Percentiles rank a stretch among this genome's conserved stretches.
Conservation (phyloP, 2,888 invertebrate species). For the Calliscelio sp. region DNA sequence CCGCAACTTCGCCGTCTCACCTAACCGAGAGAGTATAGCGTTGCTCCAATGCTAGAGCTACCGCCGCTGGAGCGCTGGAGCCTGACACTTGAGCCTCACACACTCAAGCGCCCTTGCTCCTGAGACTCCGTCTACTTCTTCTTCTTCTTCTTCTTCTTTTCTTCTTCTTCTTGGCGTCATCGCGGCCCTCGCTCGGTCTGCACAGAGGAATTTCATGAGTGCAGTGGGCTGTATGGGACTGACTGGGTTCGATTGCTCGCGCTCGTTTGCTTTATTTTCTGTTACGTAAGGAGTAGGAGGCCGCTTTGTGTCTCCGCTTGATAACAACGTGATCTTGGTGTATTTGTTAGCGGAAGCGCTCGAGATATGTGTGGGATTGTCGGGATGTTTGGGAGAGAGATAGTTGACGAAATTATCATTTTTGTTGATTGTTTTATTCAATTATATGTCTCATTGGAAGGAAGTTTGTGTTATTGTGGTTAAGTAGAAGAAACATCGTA, state of each 20-base stretch:
- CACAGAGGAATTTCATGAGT: too few species aligned
- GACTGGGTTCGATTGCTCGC: not conserved
- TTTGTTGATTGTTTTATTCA: too few species aligned
- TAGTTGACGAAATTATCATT: too few species aligned
- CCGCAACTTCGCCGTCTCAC: constrained; percentile 38
- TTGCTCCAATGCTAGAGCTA: not conserved
- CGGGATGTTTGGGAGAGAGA: too few species aligned
- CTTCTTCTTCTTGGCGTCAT: not conserved
- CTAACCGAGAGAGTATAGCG: constrained; percentile 21
- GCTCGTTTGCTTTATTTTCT: not conserved
- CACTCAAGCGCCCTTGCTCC: not conserved
- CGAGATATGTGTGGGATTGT: not conserved
- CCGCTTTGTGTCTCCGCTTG: not conserved
- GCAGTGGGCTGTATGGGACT: too few species aligned
- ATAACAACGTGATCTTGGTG: constrained; percentile 24
- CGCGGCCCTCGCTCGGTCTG: too few species aligned
- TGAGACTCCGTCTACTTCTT: too few species aligned
- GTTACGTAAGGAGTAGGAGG: constrained; percentile 8
- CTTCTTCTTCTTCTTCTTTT: not conserved
- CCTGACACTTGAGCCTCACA: constrained; percentile 8
- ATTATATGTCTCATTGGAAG: too few species aligned
- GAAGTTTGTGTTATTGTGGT: too few species aligned
- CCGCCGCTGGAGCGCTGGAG: not conserved
- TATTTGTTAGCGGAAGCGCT: not conserved
- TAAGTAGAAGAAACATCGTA: too few species aligned